Conservation (phyloP, 2,113 vertebrate genomes). For the Miniopterus natalensis region DNA sequence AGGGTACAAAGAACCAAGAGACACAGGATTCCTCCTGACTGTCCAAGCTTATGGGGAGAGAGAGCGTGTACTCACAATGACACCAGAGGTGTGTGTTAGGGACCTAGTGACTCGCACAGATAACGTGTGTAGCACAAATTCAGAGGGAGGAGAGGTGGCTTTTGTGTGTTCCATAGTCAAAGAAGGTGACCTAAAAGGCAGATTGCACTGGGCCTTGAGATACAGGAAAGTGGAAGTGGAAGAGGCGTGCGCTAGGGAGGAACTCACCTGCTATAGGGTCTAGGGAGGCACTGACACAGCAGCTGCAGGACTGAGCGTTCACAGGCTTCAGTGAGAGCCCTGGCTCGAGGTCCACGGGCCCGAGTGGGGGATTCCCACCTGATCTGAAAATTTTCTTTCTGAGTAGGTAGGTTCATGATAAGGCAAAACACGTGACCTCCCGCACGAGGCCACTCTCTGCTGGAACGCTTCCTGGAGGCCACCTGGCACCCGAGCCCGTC, state of each 20-base stretch:
- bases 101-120: neutral
- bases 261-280: neutral
- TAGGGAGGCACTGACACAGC: fast-evolving
- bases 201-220: neutral
- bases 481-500: fast-evolving
- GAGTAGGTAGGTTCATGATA: neutral
- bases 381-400: neutral
- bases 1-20: neutral
- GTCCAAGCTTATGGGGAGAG: neutral
- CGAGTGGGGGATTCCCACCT: neutral
- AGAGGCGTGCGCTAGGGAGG: neutral
- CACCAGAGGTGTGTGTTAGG: too few relatives aligned
- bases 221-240: neutral
- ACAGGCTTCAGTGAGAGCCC: neutral
- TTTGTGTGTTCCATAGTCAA: neutral
- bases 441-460: neutral
- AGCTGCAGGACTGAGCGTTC: too few relatives aligned
- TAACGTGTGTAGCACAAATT: neutral
- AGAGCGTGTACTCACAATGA: neutral
- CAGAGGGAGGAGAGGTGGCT: neutral
- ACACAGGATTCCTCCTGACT: neutral
- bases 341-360: neutral
- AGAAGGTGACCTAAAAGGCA: neutral
- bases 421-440: neutral
- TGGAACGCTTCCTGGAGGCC: neutral